A percentile compares a stretch with the other conserved stretches of the same genome.
phyloP scores from a whole-genome alignment of 2,797 vertebrate genomes.

The Poeciliopsis paucimaculata region DNA sequence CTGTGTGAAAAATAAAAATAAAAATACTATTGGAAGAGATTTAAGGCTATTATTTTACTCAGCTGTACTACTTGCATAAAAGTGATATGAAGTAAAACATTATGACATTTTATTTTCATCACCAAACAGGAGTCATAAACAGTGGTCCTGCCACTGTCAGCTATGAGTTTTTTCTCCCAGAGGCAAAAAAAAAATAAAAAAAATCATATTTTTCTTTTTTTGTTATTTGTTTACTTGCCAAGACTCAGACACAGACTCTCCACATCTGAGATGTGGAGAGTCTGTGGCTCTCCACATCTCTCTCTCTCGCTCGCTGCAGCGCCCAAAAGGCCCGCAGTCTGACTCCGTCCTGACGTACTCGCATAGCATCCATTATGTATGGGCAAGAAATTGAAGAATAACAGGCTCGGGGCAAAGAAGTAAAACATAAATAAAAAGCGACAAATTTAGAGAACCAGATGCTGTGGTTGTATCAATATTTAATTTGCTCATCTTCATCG shows the following conservation, averaged over 20 bases:
- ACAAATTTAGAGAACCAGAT: conserved; percentile 48
- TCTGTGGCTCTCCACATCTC: conserved; percentile 48
- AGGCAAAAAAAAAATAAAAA: conserved; percentile 47
- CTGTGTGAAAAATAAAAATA: not conserved
- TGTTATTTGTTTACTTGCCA: conserved; percentile 70
- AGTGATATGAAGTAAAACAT: conserved; percentile 11
- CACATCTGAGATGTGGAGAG: no score
- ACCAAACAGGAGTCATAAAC: conserved; percentile 48
- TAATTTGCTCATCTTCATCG: conserved; percentile 27
- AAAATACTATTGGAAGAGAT: not conserved
- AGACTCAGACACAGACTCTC: conserved; percentile 63
- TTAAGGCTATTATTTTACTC: not conserved
- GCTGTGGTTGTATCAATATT: conserved; percentile 56
- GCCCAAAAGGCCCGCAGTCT: conserved; percentile 62
- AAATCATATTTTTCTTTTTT: conserved; percentile 5
- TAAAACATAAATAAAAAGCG: conserved; percentile 70
- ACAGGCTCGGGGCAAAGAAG: conserved; percentile 66
- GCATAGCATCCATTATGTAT: conserved; percentile 80
- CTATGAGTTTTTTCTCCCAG: conserved; percentile 52
- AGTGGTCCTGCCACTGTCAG: conserved; percentile 38
- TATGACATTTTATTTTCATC: conserved; percentile 25
- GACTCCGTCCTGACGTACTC: conserved; percentile 70
- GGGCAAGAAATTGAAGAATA: conserved; percentile 74
- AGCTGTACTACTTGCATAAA: not conserved
- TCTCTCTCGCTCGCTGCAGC: conserved; percentile 54